Evolutionary conservation across 2,888 invertebrate species (phyloP).

Genomic region (Orthosia incerta): DNA sequence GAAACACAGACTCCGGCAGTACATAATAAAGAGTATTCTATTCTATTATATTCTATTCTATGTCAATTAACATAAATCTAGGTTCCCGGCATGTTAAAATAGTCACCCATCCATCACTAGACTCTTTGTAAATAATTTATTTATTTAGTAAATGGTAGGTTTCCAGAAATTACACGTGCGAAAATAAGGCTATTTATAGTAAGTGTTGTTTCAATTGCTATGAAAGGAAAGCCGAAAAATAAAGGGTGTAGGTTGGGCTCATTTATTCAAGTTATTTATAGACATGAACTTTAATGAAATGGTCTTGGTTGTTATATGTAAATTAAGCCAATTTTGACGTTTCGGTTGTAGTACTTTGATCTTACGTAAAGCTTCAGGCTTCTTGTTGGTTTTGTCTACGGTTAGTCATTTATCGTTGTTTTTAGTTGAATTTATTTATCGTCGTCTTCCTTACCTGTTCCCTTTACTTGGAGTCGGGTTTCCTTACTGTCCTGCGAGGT

Average conservation of each 20-base stretch:
- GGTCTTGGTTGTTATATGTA: constrained; percentile 4
- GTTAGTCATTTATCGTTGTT: no score
- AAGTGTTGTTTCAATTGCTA: constrained; percentile 19
- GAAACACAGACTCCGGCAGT: no score
- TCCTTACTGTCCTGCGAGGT: no score
- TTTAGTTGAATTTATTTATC: not conserved
- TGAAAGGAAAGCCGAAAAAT: not conserved
- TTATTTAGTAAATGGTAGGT: not conserved
- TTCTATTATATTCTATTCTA: no score
- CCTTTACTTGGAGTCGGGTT: no score
- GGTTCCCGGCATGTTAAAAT: no score
- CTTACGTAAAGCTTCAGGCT: not conserved
- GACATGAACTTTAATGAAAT: constrained; percentile 3
- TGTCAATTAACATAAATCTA: no score
- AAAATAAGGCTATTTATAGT: constrained; percentile 9
- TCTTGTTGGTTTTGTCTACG: not conserved
- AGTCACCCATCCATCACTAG: no score
- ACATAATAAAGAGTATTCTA: no score
- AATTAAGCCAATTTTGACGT: constrained; percentile 5
- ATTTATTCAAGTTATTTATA: constrained; percentile 33
- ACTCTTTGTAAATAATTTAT: not conserved
- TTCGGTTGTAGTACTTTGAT: constrained; percentile 17
- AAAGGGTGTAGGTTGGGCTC: constrained; percentile 7
- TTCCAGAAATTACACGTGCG: not conserved
- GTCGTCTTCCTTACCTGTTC: not conserved